These are phyloP conservation scores for Clavelina lepadiformis DNA, from an alignment of 23 tunicate genomes.

Conservation along the genomic window DNA sequence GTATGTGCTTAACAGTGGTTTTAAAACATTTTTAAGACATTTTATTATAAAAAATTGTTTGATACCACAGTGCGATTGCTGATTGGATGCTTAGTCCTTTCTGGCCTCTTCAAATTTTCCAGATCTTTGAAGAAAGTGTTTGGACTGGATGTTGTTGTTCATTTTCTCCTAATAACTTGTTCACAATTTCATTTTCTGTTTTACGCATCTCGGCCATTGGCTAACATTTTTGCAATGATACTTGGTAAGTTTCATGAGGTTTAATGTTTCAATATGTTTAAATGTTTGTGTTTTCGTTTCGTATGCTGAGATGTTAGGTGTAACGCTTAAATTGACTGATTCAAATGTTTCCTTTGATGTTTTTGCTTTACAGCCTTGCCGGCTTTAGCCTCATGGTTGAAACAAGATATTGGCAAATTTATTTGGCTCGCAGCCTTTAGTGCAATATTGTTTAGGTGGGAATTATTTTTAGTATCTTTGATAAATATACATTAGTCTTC, in stretches of 20 bases:
- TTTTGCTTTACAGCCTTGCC: slow-evolving; percentile 23
- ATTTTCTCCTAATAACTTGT: slow-evolving; percentile 36
- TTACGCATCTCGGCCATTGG: slow-evolving; percentile 79
- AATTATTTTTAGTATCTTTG: no score
- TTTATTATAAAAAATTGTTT: not conserved
- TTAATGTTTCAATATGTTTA: no score
- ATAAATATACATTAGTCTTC: no score
- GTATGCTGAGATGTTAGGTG: no score
- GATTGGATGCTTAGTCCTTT: slow-evolving; percentile 33
- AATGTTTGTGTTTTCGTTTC: no score
- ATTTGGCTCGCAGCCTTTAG: slow-evolving; percentile 61
- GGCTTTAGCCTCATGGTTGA: slow-evolving; percentile 72
- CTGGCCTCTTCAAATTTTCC: slow-evolving; percentile 40
- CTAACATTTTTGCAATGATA: slow-evolving; percentile 71
- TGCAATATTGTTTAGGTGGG: slow-evolving; percentile 54
- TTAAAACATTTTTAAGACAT: not conserved
- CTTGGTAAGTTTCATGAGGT: slow-evolving; percentile 26
- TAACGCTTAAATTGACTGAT: no score
- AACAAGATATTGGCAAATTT: slow-evolving; percentile 23
- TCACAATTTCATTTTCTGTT: slow-evolving; percentile 84
- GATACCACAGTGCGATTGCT: slow-evolving; percentile 28
- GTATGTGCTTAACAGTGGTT: not conserved
- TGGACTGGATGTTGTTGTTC: slow-evolving; percentile 25
- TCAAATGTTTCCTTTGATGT: no score
- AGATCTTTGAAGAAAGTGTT: slow-evolving; percentile 15